These are phyloP conservation scores for Lottia gigantea DNA, from an alignment of 2,888 invertebrate species.

Conservation along the genomic window DNA sequence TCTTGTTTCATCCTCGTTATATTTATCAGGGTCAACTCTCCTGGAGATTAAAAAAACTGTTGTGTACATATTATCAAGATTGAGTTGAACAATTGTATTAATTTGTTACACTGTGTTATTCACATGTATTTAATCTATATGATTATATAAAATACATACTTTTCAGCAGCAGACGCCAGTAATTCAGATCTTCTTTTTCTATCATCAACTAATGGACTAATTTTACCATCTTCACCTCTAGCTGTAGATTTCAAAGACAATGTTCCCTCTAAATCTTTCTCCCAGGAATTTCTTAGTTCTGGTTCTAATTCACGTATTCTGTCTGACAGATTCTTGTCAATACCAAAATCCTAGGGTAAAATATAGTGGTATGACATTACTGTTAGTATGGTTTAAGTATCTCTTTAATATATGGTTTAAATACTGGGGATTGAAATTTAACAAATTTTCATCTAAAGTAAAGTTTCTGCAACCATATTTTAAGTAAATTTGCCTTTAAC, in stretches of 20 bases:
- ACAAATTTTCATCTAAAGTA: no score
- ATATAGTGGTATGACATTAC: not conserved
- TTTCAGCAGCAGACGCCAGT: conserved; percentile 54
- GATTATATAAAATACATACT: conserved; percentile 33
- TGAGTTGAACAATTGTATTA: no score
- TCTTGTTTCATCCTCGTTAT: conserved; percentile 45
- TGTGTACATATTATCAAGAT: no score
- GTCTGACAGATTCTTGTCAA: conserved; percentile 64
- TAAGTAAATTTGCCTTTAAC: no score
- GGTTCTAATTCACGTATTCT: conserved; percentile 61
- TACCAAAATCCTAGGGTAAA: conserved; percentile 63
- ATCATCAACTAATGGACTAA: conserved; percentile 46
- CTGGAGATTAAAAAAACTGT: conserved; percentile 29
- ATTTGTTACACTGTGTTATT: no score
- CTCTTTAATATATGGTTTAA: not conserved
- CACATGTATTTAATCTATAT: no score
- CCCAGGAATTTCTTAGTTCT: conserved; percentile 50
- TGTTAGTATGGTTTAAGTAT: not conserved
- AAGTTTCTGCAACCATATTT: no score
- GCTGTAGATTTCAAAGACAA: conserved; percentile 59
- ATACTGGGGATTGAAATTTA: no score
- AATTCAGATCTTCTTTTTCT: conserved; percentile 52
- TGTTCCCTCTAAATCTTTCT: conserved; percentile 60
- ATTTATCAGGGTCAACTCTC: conserved; percentile 35
- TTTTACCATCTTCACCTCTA: conserved; percentile 50